Evolutionary conservation across 1,140 invertebrate genomes (phyloP), one percentile per base, ranked within the genome.

Genomic region (Tachypleus tridentatus): DNA sequence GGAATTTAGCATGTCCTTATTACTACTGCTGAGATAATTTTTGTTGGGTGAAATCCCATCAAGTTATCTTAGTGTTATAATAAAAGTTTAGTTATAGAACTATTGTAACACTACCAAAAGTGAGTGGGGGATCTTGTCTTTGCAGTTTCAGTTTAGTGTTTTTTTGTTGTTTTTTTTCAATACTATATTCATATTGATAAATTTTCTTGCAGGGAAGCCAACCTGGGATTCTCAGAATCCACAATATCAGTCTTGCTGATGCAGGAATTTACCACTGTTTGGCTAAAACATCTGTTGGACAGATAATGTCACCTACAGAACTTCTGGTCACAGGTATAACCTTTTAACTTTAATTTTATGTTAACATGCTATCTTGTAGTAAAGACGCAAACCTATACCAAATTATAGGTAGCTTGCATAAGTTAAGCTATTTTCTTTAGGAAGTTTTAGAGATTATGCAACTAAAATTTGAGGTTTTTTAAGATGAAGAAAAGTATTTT

Each of bases 181-280:
- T 29, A 29, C 11, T 48, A 10, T 49, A 61, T 65, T 59, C 49
- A 60, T 57, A 65, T 7, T 57, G 10, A 5, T 51, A 59, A 57
- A 61, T 63, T 58, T 53, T 58, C 7, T 64, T 68, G 51, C 61
- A 61, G 63, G 64, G 63, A n/a, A 58, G 11, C 8, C 54, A 49
- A 53, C 69, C 70, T 53, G 91, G 89, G 56, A 82, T 83, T 70
- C 77, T 95, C 4, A 83, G 84, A 54, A 88, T 96, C 64, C 81
- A 82, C 62, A 93, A 95, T 74, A 81, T 89, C 0, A 90, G 89
- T 1, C 82, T 93, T 65, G 82, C 87, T 3, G 91, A 96, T 76
- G 84, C 85, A 57, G 93, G 92, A 3, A 86, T 89, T 63, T 96
- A 94, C 72, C 87, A 91, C 73, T 96, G 93, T 74, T 83, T 90